A percentile compares a stretch with the other conserved stretches of the same genome.
Conservation (phyloP, 2,888 invertebrate species). For the Oligia fasciuncula region DNA sequence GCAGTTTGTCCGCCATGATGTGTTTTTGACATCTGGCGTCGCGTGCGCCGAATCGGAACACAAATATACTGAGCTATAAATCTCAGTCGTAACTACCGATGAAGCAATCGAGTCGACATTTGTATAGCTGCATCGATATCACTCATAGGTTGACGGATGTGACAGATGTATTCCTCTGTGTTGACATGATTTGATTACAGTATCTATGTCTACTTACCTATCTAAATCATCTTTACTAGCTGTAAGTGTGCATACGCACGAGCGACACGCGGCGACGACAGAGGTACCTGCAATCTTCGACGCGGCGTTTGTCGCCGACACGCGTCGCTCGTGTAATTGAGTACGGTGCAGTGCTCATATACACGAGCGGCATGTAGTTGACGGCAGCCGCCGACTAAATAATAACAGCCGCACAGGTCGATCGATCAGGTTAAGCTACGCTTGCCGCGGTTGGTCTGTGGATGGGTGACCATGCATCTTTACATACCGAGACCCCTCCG, state of each 20-base stretch:
- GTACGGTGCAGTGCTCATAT: too few relatives aligned
- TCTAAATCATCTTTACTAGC: background rate
- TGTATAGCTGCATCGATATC: conserved; percentile 50
- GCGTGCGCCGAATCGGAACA: conserved; percentile 67
- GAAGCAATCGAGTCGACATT: conserved; percentile 61
- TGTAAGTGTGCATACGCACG: background rate
- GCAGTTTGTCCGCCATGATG: conserved; percentile 58
- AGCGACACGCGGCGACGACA: too few relatives aligned
- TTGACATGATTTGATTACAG: conserved; percentile 32
- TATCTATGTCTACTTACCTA: background rate
- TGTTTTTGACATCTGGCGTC: conserved; percentile 73
- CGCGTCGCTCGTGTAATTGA: too few relatives aligned
- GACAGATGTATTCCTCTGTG: conserved; percentile 49
- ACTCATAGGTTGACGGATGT: conserved; percentile 35
- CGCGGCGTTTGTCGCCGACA: too few relatives aligned
- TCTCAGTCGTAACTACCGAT: conserved; percentile 64
- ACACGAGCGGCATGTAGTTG: too few relatives aligned
- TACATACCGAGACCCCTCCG: too few relatives aligned
- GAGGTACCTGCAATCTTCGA: too few relatives aligned
- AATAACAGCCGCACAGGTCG: too few relatives aligned
- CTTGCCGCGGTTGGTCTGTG: too few relatives aligned
- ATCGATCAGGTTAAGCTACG: too few relatives aligned
- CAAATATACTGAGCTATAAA: conserved; percentile 69
- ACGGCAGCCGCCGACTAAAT: too few relatives aligned
- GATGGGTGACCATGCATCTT: too few relatives aligned